Conservation (phyloP, 92 coral and sea anemone genomes). For the Meandrina meandrites region DNA sequence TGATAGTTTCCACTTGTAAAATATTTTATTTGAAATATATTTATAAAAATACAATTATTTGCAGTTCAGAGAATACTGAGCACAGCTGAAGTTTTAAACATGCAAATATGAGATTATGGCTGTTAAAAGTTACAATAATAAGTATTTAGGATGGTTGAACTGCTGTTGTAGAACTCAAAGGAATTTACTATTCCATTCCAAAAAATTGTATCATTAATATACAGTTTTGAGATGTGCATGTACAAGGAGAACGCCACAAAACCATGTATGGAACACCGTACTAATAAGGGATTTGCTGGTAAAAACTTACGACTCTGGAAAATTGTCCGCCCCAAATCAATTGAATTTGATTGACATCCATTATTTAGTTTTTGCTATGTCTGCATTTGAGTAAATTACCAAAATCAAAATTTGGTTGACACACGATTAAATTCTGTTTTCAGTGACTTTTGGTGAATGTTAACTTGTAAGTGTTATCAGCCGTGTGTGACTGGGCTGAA, state of each 20-base stretch:
- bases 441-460: background rate
- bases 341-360: background rate
- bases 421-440: background rate
- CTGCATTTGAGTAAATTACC: background rate
- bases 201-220: too few relatives aligned
- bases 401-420: background rate
- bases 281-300: background rate
- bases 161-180: too few relatives aligned
- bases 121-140: background rate
- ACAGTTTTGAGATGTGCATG: too few relatives aligned
- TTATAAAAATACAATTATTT: too few relatives aligned
- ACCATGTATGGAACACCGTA: background rate
- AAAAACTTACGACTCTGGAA: background rate
- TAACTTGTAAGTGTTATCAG: background rate
- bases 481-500: background rate
- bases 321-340: background rate
- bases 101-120: background rate
- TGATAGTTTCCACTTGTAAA: too few relatives aligned
- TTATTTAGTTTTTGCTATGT: background rate
- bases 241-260: background rate
- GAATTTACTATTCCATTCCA: too few relatives aligned
- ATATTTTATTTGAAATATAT: too few relatives aligned
- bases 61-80: too few relatives aligned
- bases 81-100: background rate
- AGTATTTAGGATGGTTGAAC: too few relatives aligned